Percentiles rank a stretch among this genome's conserved stretches.
These are phyloP conservation scores for Diplazon laetatorius DNA, from an alignment of 2,888 invertebrate species.

Conservation along the genomic window DNA sequence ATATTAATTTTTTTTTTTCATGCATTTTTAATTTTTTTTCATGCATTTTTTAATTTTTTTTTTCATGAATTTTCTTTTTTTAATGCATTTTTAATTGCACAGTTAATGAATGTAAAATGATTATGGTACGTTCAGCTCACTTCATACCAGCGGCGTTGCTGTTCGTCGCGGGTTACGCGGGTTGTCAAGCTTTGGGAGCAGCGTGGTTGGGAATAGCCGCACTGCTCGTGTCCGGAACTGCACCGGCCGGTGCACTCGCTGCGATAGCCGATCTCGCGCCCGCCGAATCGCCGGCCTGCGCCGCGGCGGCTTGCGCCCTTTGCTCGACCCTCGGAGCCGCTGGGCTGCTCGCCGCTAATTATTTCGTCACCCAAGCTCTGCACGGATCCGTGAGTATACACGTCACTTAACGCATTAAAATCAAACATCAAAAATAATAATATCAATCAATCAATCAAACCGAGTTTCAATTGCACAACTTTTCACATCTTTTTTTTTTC, in stretches of 20 bases:
- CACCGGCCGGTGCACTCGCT: slow-evolving; percentile 85
- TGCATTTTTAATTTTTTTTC: neutral
- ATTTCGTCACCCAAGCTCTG: slow-evolving; percentile 85
- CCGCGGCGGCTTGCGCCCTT: slow-evolving; percentile 80
- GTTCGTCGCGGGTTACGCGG: slow-evolving; percentile 85
- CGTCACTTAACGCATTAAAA: neutral
- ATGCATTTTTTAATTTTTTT: neutral
- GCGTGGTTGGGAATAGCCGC: slow-evolving; percentile 85
- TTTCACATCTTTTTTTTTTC: too few species aligned
- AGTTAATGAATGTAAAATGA: too few species aligned
- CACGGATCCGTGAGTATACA: slow-evolving; percentile 85
- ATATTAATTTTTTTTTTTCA: too few species aligned
- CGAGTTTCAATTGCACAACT: too few species aligned
- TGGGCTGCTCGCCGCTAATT: slow-evolving; percentile 84
- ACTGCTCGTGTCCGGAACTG: slow-evolving; percentile 84
- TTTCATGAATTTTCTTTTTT: neutral
- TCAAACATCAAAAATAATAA: too few species aligned
- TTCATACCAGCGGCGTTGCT: slow-evolving; percentile 85
- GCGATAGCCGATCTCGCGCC: slow-evolving; percentile 86
- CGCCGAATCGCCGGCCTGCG: slow-evolving; percentile 81
- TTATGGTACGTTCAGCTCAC: slow-evolving; percentile 82
- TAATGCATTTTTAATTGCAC: too few species aligned
- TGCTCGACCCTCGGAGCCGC: slow-evolving; percentile 85
- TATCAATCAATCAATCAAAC: too few species aligned
- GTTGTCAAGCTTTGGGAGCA: slow-evolving; percentile 85